A percentile compares a stretch with the other conserved stretches of the same genome.
Evolutionary conservation across 2,113 vertebrate species (phyloP).

Genomic region (Vulpes lagopus): DNA sequence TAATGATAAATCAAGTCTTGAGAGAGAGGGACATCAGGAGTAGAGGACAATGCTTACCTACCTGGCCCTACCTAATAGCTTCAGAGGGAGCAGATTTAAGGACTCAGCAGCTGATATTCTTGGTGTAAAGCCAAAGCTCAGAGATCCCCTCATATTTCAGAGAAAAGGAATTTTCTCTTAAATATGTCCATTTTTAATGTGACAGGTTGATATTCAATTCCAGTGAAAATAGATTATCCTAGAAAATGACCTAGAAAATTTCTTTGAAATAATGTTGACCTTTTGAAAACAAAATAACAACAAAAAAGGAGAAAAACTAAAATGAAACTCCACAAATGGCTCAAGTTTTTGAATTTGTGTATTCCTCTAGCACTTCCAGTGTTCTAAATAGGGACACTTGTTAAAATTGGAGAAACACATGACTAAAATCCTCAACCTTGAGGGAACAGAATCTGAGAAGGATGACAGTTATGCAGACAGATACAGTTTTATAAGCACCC

Average conservation of each 20-base stretch:
- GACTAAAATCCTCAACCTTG: background rate
- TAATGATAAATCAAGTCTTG: background rate
- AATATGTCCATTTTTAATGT: conserved; percentile 2
- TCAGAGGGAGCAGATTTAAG: background rate
- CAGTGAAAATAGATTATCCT: background rate
- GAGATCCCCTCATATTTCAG: background rate
- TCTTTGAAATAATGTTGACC: conserved; percentile 1
- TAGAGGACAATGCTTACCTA: background rate
- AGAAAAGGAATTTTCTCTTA: conserved; percentile 7
- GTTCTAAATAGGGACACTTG: background rate
- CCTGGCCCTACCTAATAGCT: background rate
- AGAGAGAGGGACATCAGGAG: background rate
- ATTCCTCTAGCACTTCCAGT: background rate
- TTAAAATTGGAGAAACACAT: background rate
- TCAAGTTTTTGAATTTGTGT: background rate
- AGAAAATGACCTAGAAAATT: background rate
- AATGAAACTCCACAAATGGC: background rate
- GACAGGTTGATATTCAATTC: background rate
- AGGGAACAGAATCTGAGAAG: background rate
- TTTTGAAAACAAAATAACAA: conserved; percentile 38
- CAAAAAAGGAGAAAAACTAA: background rate
- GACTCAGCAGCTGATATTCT: background rate
- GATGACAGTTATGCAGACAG: background rate
- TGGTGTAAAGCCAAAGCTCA: background rate
- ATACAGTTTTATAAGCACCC: background rate